A percentile compares a stretch with the other conserved stretches of the same genome.
phyloP scores from a whole-genome alignment of 2,797 vertebrate genomes.

The Morus bassanus region DNA sequence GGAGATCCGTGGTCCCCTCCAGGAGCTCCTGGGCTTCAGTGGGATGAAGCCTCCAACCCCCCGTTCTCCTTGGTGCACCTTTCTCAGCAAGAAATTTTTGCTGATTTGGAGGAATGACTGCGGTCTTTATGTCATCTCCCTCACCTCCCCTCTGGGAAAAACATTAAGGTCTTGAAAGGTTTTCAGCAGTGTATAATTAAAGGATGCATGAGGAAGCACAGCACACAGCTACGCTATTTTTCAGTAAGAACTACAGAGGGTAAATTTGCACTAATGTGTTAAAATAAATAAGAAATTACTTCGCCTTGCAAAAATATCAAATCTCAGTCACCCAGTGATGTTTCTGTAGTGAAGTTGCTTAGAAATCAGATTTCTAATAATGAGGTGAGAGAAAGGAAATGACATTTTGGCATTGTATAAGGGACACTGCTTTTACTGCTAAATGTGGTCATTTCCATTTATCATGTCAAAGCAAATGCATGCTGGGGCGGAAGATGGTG shows the following conservation, averaged over 20 bases:
- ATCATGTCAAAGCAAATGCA: not conserved
- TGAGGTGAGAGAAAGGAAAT: not conserved
- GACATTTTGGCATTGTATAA: not conserved
- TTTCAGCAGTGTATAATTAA: not conserved
- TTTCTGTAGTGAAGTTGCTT: not conserved
- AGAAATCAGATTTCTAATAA: not conserved
- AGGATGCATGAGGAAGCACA: not conserved
- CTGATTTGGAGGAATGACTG: not conserved
- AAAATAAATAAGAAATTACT: not conserved
- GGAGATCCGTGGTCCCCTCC: not conserved
- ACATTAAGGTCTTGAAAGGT: not conserved
- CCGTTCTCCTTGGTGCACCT: accelerated
- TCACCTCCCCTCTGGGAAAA: not conserved
- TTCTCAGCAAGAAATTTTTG: not conserved
- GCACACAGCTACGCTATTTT: accelerated
- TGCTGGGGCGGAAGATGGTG: not conserved
- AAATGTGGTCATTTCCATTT: not conserved
- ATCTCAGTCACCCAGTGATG: not conserved
- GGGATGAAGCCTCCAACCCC: no score
- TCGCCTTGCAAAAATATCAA: not conserved
- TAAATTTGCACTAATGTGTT: not conserved
- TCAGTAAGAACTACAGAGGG: not conserved
- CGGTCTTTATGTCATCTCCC: not conserved
- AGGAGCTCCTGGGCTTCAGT: not conserved
- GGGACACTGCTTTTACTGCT: not conserved